Conservation (phyloP, 2,888 invertebrate genomes). For the Polylopha cassiicola region DNA sequence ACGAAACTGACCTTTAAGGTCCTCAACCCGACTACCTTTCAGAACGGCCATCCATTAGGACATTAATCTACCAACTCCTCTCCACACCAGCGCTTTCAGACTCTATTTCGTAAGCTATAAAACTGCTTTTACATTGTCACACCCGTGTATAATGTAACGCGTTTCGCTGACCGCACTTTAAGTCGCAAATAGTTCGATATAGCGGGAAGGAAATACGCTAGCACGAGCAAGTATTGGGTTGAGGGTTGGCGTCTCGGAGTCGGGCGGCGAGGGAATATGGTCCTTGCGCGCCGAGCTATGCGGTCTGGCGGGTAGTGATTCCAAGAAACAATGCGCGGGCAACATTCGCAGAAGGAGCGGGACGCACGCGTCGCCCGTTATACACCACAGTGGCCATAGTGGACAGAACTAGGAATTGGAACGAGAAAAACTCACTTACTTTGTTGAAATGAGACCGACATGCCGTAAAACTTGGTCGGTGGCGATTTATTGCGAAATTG, state of each 20-base stretch:
- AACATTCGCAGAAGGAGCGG: conserved; percentile 70
- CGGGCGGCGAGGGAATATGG: conserved; percentile 47
- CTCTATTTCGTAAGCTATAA: conserved; percentile 49
- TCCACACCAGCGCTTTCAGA: conserved; percentile 41
- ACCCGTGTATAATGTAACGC: conserved; percentile 28
- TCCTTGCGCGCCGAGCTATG: conserved; percentile 54
- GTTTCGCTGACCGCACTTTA: conserved; percentile 35
- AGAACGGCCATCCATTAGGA: conserved; percentile 45
- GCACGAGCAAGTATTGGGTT: conserved; percentile 35
- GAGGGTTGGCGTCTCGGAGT: conserved; percentile 55
- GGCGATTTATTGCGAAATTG: conserved; percentile 65
- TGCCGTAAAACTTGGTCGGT: conserved; percentile 45
- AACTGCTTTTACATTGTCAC: conserved; percentile 49
- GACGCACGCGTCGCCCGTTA: conserved; percentile 58
- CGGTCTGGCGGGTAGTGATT: conserved; percentile 58
- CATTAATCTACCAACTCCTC: conserved; percentile 49
- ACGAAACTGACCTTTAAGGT: conserved; percentile 51
- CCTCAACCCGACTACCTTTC: conserved; percentile 45
- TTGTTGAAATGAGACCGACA: conserved; percentile 62
- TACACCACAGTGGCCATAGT: conserved; percentile 45
- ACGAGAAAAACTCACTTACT: conserved; percentile 68
- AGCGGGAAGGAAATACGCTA: conserved; percentile 53
- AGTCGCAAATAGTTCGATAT: conserved; percentile 49
- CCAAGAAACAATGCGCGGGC: conserved; percentile 68
- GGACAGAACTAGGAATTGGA: conserved; percentile 64